Conservation (phyloP, 2,888 invertebrate species). For the Agriopis aurantiaria region DNA sequence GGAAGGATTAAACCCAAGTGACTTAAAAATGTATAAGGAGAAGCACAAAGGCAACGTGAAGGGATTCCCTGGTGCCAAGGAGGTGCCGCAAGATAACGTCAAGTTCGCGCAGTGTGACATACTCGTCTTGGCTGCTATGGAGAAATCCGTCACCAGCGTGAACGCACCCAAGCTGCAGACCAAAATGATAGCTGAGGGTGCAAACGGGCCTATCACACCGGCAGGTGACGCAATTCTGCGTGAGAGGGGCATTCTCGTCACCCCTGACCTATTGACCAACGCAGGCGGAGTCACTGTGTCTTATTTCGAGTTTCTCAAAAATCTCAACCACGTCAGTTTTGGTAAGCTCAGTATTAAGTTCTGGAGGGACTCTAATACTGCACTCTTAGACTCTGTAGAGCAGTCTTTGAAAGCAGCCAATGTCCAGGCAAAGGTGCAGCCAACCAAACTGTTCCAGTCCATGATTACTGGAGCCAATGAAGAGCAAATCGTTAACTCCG, state of each 20-base stretch:
- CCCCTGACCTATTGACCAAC: slow-evolving; percentile 92
- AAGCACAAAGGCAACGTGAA: slow-evolving; percentile 86
- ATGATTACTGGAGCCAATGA: slow-evolving; percentile 93
- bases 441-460: slow-evolving; percentile 89
- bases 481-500: slow-evolving; percentile 94
- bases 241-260: slow-evolving; percentile 90
- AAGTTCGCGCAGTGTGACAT: slow-evolving; percentile 92
- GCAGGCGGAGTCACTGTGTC: slow-evolving; percentile 97
- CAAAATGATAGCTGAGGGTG: slow-evolving; percentile 91
- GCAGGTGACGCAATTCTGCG: slow-evolving; percentile 92
- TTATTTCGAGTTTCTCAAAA: slow-evolving; percentile 97
- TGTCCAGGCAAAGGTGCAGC: slow-evolving; percentile 82
- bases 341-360: slow-evolving; percentile 95
- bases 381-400: slow-evolving; percentile 89
- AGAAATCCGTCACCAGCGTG: slow-evolving; percentile 90
- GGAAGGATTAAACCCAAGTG: slow-evolving; percentile 87
- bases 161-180: slow-evolving; percentile 90
- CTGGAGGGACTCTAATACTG: slow-evolving; percentile 93
- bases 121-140: slow-evolving; percentile 92
- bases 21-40: slow-evolving; percentile 60
- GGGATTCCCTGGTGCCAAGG: slow-evolving; percentile 88
- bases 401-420: slow-evolving; percentile 82
- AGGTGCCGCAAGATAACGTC: slow-evolving; percentile 84
- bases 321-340: slow-evolving; percentile 95
- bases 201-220: slow-evolving; percentile 96